Conservation (phyloP, 1,140 invertebrate species). For the Cydia amplana region DNA sequence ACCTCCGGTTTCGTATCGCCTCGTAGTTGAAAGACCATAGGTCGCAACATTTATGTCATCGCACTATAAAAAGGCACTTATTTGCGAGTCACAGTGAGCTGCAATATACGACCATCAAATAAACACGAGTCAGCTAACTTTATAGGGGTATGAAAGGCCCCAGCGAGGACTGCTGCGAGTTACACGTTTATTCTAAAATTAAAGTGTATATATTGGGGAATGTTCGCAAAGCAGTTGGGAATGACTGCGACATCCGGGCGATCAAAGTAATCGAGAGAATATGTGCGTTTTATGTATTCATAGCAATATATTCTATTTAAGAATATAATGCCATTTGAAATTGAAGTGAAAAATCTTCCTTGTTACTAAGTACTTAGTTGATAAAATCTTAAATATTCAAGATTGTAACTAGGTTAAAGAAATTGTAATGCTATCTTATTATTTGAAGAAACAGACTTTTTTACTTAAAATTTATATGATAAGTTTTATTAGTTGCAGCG, state of each 20-base stretch:
- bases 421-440: too few relatives aligned
- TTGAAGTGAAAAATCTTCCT: neutral
- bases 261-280: conserved; percentile 70
- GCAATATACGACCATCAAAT: conserved; percentile 37
- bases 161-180: conserved; percentile 49
- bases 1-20: neutral
- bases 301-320: neutral
- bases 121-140: conserved; percentile 47
- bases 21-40: neutral
- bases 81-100: conserved; percentile 23
- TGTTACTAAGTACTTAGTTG: too few relatives aligned
- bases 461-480: too few relatives aligned
- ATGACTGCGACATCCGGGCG: conserved; percentile 56
- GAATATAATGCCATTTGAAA: neutral
- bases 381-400: too few relatives aligned
- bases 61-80: conserved; percentile 9
- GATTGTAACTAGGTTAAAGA: too few relatives aligned
- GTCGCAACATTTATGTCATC: conserved; percentile 22
- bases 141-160: conserved; percentile 46
- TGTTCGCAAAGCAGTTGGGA: conserved; percentile 47
- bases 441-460: too few relatives aligned
- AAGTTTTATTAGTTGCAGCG: too few relatives aligned
- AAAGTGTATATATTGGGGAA: conserved; percentile 52
- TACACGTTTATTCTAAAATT: conserved; percentile 53
- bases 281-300: conserved; percentile 41